phyloP scores from a whole-genome alignment of 2,888 invertebrate species.

The Campoletis raptor region DNA sequence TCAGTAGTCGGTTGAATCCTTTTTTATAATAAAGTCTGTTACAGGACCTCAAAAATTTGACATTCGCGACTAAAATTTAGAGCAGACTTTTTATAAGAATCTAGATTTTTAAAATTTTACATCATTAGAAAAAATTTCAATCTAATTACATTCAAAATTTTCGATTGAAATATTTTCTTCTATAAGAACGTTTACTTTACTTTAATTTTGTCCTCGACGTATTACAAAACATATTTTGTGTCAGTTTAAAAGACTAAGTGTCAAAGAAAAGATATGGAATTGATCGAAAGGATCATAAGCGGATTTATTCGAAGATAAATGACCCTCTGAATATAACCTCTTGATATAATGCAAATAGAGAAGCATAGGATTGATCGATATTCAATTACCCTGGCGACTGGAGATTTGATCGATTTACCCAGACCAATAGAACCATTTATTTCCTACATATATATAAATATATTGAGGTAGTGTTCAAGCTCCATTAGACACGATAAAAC shows the following conservation, averaged over 20 bases:
- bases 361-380: constrained; percentile 8
- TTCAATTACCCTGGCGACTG: constrained; percentile 28
- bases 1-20: no score
- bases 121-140: neutral
- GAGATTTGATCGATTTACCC: constrained; percentile 34
- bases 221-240: neutral
- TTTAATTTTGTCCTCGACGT: neutral
- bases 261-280: neutral
- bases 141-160: neutral
- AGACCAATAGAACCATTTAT: constrained; percentile 1
- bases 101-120: no score
- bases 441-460: constrained; percentile 1
- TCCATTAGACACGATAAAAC: constrained; percentile 32
- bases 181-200: neutral
- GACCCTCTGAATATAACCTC: neutral
- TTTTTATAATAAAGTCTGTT: no score
- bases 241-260: neutral
- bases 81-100: no score
- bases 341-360: neutral
- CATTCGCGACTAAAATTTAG: no score
- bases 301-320: neutral
- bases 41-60: no score
- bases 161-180: neutral
- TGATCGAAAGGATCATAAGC: neutral
- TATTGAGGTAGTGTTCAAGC: neutral